phyloP scores from a whole-genome alignment of 2,113 vertebrate species.

The Variabilichromis moorii region DNA sequence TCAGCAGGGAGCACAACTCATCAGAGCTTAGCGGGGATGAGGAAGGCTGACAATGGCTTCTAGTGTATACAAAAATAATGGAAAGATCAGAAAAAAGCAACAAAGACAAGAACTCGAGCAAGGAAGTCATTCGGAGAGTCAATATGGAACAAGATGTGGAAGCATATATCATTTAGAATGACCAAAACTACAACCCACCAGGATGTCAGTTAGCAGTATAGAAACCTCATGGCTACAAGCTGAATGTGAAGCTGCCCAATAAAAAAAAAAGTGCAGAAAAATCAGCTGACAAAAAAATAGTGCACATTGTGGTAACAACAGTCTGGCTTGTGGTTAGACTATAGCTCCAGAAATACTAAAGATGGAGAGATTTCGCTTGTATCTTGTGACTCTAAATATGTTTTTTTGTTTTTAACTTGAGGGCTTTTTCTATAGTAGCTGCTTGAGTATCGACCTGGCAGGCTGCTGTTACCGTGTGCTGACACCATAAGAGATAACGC shows the following conservation, averaged over 20 bases:
- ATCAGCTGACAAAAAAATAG: not conserved
- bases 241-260: not conserved
- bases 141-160: not conserved
- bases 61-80: not conserved
- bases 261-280: not conserved
- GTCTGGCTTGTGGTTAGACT: not conserved
- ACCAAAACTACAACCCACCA: not conserved
- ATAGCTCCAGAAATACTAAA: not conserved
- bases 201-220: not conserved
- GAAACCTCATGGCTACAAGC: not conserved
- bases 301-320: not conserved
- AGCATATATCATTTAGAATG: not conserved
- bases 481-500: slow-evolving; percentile 16
- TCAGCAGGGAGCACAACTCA: not conserved
- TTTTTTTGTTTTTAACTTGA: not conserved
- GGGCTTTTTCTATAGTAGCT: not conserved
- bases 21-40: not conserved
- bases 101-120: not conserved
- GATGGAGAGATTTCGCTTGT: not conserved
- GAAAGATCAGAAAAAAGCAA: not conserved
- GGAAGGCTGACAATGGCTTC: not conserved
- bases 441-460: not conserved
- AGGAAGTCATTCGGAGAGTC: not conserved
- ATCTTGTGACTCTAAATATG: not conserved
- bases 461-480: not conserved